Conservation (phyloP, 2,888 invertebrate species). For the Linnaemya tessellans region DNA sequence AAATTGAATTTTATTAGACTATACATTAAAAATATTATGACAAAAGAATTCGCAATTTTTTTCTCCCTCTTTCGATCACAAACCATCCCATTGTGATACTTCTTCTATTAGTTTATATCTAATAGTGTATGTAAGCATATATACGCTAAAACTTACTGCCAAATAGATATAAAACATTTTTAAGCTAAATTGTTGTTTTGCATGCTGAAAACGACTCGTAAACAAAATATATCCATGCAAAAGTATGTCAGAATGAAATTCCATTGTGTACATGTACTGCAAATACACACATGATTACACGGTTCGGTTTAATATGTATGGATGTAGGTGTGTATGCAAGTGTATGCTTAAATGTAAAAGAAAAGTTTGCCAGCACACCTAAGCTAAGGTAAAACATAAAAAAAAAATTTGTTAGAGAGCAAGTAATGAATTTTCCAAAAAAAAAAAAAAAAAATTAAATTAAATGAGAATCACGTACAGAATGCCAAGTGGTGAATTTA, state of each 20-base stretch:
- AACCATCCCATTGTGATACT: constrained; percentile 4
- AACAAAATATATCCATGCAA: not conserved
- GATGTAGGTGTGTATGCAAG: too few relatives aligned
- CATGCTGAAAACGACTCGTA: constrained; percentile 47
- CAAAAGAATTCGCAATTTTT: too few relatives aligned
- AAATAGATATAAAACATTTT: constrained; percentile 32
- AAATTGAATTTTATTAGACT: too few relatives aligned
- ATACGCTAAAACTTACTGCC: constrained; percentile 21
- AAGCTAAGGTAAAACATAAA: constrained; percentile 7
- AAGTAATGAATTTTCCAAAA: constrained; percentile 14
- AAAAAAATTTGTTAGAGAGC: constrained; percentile 12
- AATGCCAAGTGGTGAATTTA: constrained; percentile 54
- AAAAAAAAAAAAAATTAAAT: too few relatives aligned
- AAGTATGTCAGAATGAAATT: constrained; percentile 9
- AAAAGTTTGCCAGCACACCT: constrained; percentile 36
- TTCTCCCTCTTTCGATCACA: not conserved
- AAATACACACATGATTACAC: not conserved
- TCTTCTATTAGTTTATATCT: not conserved
- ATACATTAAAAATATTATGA: too few relatives aligned
- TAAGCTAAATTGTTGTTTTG: constrained; percentile 58
- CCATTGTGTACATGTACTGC: not conserved
- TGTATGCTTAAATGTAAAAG: not conserved
- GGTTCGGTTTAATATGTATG: not conserved
- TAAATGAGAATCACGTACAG: constrained; percentile 1
- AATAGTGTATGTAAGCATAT: not conserved